A percentile compares a stretch with the other conserved stretches of the same genome.
Conservation (phyloP, 2,113 vertebrate species). For the Rana temporaria region DNA sequence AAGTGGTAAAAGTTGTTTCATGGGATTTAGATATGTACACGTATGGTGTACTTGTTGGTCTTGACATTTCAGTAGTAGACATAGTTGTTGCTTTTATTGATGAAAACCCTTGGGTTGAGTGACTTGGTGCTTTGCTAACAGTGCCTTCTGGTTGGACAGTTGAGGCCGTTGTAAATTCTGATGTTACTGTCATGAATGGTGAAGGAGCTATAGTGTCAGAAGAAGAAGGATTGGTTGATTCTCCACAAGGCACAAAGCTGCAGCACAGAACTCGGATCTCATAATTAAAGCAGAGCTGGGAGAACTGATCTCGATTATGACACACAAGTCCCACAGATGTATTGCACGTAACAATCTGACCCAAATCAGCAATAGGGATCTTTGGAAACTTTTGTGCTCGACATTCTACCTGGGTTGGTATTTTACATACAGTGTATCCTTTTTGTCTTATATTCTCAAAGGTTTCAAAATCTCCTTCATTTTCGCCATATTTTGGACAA, state of each 20-base stretch:
- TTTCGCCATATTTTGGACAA: constrained; percentile 42
- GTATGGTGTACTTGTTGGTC: background rate
- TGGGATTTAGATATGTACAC: background rate
- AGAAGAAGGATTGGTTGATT: background rate
- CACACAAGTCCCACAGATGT: constrained; percentile 63
- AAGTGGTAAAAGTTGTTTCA: background rate
- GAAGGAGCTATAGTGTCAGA: background rate
- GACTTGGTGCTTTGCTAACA: background rate
- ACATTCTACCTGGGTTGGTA: constrained; percentile 57
- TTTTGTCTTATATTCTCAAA: constrained; percentile 58
- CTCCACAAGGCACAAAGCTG: constrained; percentile 60
- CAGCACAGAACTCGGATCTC: constrained; percentile 73
- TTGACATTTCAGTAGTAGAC: background rate
- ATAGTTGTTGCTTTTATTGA: background rate
- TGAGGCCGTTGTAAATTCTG: background rate
- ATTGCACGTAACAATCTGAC: constrained; percentile 67
- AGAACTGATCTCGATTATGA: constrained; percentile 66
- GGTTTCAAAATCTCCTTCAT: constrained; percentile 72
- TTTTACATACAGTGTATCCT: constrained; percentile 64
- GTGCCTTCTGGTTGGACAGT: background rate
- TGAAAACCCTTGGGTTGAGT: background rate
- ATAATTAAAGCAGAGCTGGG: constrained; percentile 66
- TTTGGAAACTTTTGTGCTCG: constrained; percentile 50
- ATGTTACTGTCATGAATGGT: background rate
- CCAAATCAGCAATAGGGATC: constrained; percentile 22